Percentiles rank a stretch among this genome's conserved stretches.
phyloP scores from a whole-genome alignment of 2,888 invertebrate species.

The Reticulitermes lucifugus region DNA sequence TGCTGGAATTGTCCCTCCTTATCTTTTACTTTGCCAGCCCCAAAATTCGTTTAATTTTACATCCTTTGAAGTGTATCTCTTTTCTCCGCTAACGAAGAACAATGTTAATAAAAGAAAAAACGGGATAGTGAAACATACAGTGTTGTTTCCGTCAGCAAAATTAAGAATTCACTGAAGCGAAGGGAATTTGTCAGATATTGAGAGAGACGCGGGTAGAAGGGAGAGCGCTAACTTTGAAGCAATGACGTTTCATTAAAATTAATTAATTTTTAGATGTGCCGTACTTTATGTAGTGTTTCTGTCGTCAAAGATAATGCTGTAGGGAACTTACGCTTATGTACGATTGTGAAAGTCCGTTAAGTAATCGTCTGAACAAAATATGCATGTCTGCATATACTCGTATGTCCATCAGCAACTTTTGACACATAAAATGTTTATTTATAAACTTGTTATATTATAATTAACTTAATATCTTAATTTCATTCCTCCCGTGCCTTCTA shows the following conservation, averaged over 20 bases:
- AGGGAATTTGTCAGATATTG: conserved; percentile 36
- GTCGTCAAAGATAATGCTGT: not conserved
- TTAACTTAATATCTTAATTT: no score
- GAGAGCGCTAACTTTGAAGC: conserved; percentile 20
- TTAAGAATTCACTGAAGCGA: conserved; percentile 39
- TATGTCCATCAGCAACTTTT: no score
- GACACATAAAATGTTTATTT: no score
- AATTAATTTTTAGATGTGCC: conserved; percentile 38
- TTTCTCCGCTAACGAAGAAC: conserved; percentile 26
- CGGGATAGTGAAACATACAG: conserved; percentile 9
- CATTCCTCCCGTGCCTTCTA: no score
- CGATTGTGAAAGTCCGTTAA: not conserved
- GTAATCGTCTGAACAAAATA: no score
- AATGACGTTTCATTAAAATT: conserved; percentile 40
- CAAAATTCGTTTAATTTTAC: conserved; percentile 43
- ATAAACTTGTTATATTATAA: no score
- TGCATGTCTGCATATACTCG: no score
- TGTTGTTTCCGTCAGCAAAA: conserved; percentile 26
- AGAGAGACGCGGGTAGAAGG: not conserved
- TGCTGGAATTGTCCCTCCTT: not conserved
- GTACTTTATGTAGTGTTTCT: not conserved
- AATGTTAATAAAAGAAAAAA: conserved; percentile 21
- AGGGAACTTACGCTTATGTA: not conserved
- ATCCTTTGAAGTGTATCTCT: conserved; percentile 45
- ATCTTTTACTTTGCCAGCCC: not conserved